Evolutionary conservation across 1,140 invertebrate species (phyloP).

Genomic region (Archegozetes longisetosus): DNA sequence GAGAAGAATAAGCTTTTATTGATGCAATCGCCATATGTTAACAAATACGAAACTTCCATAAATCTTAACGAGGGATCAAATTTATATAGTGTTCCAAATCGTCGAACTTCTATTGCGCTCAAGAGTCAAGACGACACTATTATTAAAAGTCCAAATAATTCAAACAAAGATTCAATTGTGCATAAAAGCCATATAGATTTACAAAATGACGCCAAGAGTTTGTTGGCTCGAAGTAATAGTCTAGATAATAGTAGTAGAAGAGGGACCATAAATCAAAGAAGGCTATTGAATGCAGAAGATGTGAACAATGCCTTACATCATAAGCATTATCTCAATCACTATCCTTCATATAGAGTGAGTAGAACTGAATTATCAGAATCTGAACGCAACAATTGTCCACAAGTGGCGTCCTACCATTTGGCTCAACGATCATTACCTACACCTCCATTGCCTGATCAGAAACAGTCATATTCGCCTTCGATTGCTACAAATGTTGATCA

Average conservation of each 20-base stretch:
- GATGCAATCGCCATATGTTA: slow-evolving; percentile 9
- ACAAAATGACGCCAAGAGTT: background rate
- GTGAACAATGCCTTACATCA: background rate
- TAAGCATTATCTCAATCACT: background rate
- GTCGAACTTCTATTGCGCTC: slow-evolving; percentile 29
- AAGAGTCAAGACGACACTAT: slow-evolving; percentile 25
- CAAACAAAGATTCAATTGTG: background rate
- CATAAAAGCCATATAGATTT: background rate
- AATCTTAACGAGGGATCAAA: slow-evolving; percentile 21
- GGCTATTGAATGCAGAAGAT: background rate
- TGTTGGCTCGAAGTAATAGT: slow-evolving; percentile 17
- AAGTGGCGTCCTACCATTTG: too few relatives aligned
- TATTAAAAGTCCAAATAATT: slow-evolving; percentile 14
- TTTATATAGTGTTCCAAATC: slow-evolving; percentile 30
- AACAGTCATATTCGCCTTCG: too few relatives aligned
- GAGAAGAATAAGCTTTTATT: too few relatives aligned
- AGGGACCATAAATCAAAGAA: background rate
- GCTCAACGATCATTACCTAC: too few relatives aligned
- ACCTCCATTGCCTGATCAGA: too few relatives aligned
- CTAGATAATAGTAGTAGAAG: slow-evolving; percentile 16
- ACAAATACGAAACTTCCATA: slow-evolving; percentile 8
- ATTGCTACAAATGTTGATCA: too few relatives aligned
- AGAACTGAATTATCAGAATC: background rate
- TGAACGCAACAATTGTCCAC: background rate
- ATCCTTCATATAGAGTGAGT: background rate